A percentile compares a stretch with the other conserved stretches of the same genome.
Conservation (phyloP, 2,888 invertebrate genomes). For the Zaprionus lineosus region DNA sequence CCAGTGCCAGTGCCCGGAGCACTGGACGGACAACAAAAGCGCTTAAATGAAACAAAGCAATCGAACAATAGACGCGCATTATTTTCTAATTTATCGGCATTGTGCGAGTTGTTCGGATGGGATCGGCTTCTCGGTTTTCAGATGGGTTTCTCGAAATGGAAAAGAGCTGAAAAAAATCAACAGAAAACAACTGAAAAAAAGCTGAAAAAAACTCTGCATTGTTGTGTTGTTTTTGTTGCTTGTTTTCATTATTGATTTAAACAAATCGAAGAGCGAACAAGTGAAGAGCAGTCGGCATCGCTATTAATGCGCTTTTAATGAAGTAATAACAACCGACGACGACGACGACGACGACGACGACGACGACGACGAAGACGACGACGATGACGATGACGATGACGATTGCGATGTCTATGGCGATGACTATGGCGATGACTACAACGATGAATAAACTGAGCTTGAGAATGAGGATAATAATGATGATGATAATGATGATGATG, state of each 20-base stretch:
- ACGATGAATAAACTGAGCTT: too few relatives aligned
- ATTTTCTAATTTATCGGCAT: constrained; percentile 80
- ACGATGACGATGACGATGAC: constrained; percentile 6
- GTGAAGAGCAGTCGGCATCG: constrained; percentile 63
- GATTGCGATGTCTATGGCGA: constrained; percentile 7
- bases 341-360: constrained; percentile 21
- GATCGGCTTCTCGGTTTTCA: constrained; percentile 52
- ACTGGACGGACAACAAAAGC: constrained; percentile 64
- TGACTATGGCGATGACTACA: constrained; percentile 2
- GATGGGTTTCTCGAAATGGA: constrained; percentile 35
- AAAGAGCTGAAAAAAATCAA: background rate
- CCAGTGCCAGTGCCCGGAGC: constrained; percentile 10
- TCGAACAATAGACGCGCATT: constrained; percentile 78
- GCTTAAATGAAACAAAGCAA: constrained; percentile 77
- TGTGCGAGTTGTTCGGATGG: constrained; percentile 51
- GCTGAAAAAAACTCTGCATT: constrained; percentile 5
- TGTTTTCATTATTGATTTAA: constrained; percentile 74
- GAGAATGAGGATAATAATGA: too few relatives aligned
- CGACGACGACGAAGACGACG: constrained; percentile 13
- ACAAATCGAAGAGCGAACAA: constrained; percentile 69
- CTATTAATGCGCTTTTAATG: constrained; percentile 74
- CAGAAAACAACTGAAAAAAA: background rate
- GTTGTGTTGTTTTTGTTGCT: constrained; percentile 48
- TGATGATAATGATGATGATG: too few relatives aligned
- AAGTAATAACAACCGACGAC: constrained; percentile 68